phyloP scores from a whole-genome alignment of 37 sponge, comb jelly and placozoan species.

The Tethya wilhelma region DNA sequence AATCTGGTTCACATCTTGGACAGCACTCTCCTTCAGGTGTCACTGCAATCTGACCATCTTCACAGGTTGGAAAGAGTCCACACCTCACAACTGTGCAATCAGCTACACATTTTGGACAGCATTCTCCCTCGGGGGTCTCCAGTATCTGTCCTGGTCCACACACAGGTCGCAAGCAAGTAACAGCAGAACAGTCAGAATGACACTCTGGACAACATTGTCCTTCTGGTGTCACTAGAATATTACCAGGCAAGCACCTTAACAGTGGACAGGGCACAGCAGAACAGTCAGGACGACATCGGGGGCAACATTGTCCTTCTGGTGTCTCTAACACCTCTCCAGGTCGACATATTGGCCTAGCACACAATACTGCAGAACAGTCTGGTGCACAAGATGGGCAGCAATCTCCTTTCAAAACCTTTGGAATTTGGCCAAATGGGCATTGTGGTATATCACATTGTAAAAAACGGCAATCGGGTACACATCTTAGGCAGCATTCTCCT shows the following conservation, averaged over 20 bases:
- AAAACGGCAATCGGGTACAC: not conserved
- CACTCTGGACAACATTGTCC: slow-evolving; percentile 29
- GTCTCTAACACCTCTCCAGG: not conserved
- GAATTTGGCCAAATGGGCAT: too few relatives aligned
- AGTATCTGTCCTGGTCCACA: not conserved
- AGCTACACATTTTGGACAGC: slow-evolving; percentile 1
- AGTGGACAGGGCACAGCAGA: not conserved
- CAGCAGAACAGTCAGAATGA: not conserved
- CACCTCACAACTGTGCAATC: slow-evolving; percentile 2
- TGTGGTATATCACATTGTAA: too few relatives aligned
- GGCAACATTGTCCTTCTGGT: slow-evolving; percentile 14
- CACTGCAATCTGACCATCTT: not conserved
- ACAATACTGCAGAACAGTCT: not conserved
- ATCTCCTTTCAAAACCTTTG: not conserved
- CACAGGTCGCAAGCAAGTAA: not conserved
- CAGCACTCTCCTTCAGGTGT: slow-evolving; percentile 20
- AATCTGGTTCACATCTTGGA: slow-evolving; percentile 8
- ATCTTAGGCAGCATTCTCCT: too few relatives aligned
- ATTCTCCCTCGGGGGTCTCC: not conserved
- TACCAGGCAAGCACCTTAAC: not conserved
- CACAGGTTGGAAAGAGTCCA: not conserved
- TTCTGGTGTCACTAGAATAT: not conserved
- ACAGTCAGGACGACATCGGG: slow-evolving; percentile 4
- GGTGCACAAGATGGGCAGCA: too few relatives aligned
- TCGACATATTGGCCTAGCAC: not conserved